Percentiles rank a stretch among this genome's conserved stretches.
Evolutionary conservation across 1,140 invertebrate species (phyloP).

Genomic region (Cydia splendana): DNA sequence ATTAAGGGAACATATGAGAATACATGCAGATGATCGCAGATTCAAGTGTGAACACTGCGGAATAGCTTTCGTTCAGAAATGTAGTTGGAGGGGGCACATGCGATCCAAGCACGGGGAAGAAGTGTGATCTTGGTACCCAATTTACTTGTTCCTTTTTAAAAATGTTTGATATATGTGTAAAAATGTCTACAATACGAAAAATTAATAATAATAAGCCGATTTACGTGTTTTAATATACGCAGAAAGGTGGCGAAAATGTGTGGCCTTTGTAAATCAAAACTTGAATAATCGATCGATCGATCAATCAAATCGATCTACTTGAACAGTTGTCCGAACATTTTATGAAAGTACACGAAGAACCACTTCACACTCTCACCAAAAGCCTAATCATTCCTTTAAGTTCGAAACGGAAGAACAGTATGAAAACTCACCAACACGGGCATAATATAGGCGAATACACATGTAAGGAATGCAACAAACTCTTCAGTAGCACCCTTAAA

Average conservation of each 20-base stretch:
- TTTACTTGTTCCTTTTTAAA: not conserved
- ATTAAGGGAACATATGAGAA: conserved; percentile 73
- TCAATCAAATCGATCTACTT: not conserved
- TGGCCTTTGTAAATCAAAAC: not conserved
- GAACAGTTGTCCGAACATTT: conserved; percentile 22
- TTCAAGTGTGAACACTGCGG: conserved; percentile 58
- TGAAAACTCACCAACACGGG: conserved; percentile 50
- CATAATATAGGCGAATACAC: conserved; percentile 52
- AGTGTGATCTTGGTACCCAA: not conserved
- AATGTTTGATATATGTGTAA: not conserved
- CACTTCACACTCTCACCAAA: not conserved
- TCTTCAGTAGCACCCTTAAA: conserved; percentile 48
- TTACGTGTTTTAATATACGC: not conserved
- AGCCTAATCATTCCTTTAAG: conserved; percentile 30
- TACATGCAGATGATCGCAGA: conserved; percentile 63
- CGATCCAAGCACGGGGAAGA: conserved; percentile 27
- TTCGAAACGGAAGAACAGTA: conserved; percentile 34
- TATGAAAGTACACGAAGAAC: not conserved
- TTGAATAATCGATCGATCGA: not conserved
- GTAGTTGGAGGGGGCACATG: conserved; percentile 23
- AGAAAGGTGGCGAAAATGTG: not conserved
- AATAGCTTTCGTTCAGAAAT: conserved; percentile 51
- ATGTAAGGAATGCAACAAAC: conserved; percentile 54
- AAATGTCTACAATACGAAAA: not conserved
- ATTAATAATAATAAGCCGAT: not conserved